Base-by-base conservation (phyloP, 2,888 invertebrate species). In the Muschampia plurimacula region DNA sequence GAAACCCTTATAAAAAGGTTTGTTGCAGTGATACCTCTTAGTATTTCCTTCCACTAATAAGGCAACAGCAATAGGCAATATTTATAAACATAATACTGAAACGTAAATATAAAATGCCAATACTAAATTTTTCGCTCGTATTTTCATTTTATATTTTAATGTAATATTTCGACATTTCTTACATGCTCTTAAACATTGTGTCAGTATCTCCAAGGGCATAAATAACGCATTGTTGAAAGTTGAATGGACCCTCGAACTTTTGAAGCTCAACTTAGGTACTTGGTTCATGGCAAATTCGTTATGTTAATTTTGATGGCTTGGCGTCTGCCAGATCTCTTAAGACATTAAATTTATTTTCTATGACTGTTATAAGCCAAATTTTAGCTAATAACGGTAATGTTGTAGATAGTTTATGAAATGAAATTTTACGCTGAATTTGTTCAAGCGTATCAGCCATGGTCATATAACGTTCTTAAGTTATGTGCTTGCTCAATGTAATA, bases 301-400 rank as follows among this genome's bases (percentile, higher is more conserved):
- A 91, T 90, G 90, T 85, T 90, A 90, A 91, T 91, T 88, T 83
- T 81, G 83, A 85, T 78, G 84, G 85, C 82, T 82, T 83, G 85
- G 83, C 83, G 85, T 88, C 88, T 90, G 85, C 84, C 83, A 88
- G 80, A 84, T 81, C 83, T 76, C 74, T 75, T 69, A 69, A 62
- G 62, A 62, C 62, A 82, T 77, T 73, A 78, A 87, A 86, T 89
- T 86, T 88, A 91, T 89, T 88, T 89, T 88, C 89, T 89, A 86
- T 78, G 86, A 87, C 90, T 89, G 82, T 84, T 82, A 84, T 84
- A 77, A 80, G 75, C 78, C 75, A 75, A 80, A 77, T 79, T 78
- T 78, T 80, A 83, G 81, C 73, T 77, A 83, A 79, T 87, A 85
- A 88, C 84, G 83, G 81, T 86, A 86, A 89, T 84, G 74, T 82